These are phyloP conservation scores for Mohoua ochrocephala DNA, from an alignment of 2,113 vertebrate species.

Conservation along the genomic window DNA sequence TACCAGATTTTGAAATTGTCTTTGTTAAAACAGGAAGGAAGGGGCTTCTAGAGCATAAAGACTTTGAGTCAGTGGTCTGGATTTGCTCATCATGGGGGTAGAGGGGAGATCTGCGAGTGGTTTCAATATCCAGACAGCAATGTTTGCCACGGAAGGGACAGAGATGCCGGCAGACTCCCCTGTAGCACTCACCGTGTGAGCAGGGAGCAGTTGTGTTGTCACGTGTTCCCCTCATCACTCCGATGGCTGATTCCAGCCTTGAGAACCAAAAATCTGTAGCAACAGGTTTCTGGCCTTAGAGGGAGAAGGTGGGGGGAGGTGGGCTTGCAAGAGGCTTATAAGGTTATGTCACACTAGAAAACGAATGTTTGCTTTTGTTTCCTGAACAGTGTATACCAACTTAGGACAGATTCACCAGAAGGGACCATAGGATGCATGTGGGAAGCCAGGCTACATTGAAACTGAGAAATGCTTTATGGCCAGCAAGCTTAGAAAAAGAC, in stretches of 20 bases:
- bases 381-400: not conserved
- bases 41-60: not conserved
- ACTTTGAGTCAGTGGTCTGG: not conserved
- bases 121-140: not conserved
- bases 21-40: not conserved
- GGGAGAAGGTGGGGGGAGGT: not conserved
- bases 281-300: not conserved
- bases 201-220: not conserved
- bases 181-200: not conserved
- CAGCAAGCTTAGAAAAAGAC: not conserved
- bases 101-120: not conserved
- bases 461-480: not conserved
- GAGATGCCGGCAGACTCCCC: not conserved
- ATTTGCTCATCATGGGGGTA: not conserved
- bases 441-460: not conserved
- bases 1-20: constrained; percentile 1
- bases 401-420: not conserved
- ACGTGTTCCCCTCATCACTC: rapidly evolving
- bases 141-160: not conserved
- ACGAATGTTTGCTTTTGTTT: not conserved
- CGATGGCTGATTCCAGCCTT: not conserved
- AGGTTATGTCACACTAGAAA: not conserved
- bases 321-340: not conserved
- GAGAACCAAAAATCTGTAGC: not conserved
- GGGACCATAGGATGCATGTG: not conserved